Evolutionary conservation across 2,113 vertebrate species (phyloP).

Genomic region (Sclerurus mexicanus): DNA sequence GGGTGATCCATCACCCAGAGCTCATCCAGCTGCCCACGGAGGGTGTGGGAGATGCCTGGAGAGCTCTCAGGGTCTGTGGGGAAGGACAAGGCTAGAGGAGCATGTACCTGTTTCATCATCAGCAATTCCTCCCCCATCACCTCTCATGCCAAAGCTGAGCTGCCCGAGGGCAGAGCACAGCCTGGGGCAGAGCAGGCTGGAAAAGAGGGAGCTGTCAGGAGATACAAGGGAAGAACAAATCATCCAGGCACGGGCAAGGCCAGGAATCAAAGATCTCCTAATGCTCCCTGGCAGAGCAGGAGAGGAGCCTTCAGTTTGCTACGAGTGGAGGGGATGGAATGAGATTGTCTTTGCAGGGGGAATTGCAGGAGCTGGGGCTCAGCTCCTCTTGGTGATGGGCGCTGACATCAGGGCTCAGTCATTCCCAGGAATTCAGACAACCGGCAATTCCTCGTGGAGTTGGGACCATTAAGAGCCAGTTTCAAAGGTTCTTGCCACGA

Average conservation of each 20-base stretch:
- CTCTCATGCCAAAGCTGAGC: background rate
- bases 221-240: background rate
- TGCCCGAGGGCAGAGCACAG: background rate
- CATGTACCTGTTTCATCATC: background rate
- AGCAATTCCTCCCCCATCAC: background rate
- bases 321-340: rapidly evolving
- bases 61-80: background rate
- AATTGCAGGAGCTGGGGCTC: background rate
- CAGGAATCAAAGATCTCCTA: background rate
- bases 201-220: background rate
- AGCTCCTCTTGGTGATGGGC: background rate
- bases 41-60: background rate
- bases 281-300: background rate
- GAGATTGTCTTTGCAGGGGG: background rate
- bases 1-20: background rate
- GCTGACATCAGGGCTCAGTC: background rate
- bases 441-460: no score
- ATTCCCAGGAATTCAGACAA: background rate
- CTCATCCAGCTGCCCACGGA: background rate
- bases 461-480: background rate
- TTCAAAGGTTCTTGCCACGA: background rate
- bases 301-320: background rate
- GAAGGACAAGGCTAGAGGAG: background rate
- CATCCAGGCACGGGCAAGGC: background rate
- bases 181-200: background rate